Percentiles rank a stretch among this genome's conserved stretches.
These are phyloP conservation scores for Idaea biselata DNA, from an alignment of 2,888 invertebrate genomes.

Conservation along the genomic window DNA sequence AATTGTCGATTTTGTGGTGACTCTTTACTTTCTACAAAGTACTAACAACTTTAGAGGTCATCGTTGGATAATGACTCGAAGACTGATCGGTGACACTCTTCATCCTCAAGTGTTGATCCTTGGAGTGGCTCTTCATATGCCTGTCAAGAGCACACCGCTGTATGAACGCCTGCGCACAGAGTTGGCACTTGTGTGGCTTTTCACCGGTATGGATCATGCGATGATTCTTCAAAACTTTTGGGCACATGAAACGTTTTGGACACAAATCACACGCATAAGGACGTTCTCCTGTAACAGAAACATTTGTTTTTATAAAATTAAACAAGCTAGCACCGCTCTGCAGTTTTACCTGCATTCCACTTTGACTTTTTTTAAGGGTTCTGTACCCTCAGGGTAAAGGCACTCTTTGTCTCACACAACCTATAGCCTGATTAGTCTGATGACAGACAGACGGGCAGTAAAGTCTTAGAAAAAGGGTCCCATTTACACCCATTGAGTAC, in stretches of 20 bases:
- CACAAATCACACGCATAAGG: slow-evolving; percentile 92
- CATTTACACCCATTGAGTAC: no score
- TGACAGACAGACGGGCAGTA: no score
- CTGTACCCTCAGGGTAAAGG: no score
- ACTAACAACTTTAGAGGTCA: background rate
- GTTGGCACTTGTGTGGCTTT: slow-evolving; percentile 92
- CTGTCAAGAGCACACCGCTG: slow-evolving; percentile 94
- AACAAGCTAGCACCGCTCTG: background rate
- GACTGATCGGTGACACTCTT: background rate
- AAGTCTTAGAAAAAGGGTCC: background rate
- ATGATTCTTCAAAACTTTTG: slow-evolving; percentile 94
- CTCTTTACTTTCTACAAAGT: background rate
- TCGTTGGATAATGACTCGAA: background rate
- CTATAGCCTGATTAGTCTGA: no score
- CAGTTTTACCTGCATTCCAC: no score
- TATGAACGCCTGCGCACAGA: slow-evolving; percentile 94
- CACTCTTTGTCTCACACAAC: no score
- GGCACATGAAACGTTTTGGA: slow-evolving; percentile 94
- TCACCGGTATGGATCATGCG: slow-evolving; percentile 94
- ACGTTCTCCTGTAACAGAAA: slow-evolving; percentile 77
- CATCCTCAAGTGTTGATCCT: slow-evolving; percentile 23
- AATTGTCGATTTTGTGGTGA: no score
- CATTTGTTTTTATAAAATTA: background rate
- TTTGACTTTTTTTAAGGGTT: no score
- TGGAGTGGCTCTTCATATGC: slow-evolving; percentile 86